phyloP scores from a whole-genome alignment of 2,113 vertebrate genomes.

The Struthidea cinerea region DNA sequence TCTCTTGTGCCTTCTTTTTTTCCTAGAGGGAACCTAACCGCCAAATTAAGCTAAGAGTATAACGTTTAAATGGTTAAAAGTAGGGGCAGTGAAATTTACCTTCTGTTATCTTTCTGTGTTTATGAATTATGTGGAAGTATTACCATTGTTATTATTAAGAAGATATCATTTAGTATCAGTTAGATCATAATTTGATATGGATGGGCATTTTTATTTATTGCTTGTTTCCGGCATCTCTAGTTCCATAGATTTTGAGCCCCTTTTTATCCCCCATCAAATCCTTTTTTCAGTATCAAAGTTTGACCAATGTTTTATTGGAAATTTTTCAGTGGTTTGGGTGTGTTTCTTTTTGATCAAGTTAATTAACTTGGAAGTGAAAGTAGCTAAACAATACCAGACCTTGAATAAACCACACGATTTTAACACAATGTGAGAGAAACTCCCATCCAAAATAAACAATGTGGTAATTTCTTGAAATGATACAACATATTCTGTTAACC shows the following conservation, averaged over 20 bases:
- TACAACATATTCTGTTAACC: neutral
- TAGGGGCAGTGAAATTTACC: neutral
- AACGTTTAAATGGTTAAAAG: neutral
- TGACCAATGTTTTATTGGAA: neutral
- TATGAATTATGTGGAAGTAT: neutral
- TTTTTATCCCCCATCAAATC: neutral
- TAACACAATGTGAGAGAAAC: slow-evolving; percentile 16
- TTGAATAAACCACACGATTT: slow-evolving; percentile 34
- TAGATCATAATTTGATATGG: neutral
- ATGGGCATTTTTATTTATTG: neutral
- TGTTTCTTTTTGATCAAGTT: slow-evolving; percentile 33
- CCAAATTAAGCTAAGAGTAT: neutral
- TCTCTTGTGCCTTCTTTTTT: neutral
- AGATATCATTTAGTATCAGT: neutral
- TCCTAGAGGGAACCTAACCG: neutral
- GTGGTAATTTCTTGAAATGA: neutral
- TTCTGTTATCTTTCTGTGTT: neutral
- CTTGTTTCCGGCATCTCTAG: neutral
- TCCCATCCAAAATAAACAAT: slow-evolving; percentile 6
- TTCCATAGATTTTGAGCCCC: neutral
- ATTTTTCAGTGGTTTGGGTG: neutral
- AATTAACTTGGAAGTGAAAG: slow-evolving; percentile 44
- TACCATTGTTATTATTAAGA: neutral
- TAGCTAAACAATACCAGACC: slow-evolving; percentile 42
- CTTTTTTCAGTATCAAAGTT: neutral